Conservation (phyloP, 2,888 invertebrate genomes). For the Diarsia rubi region DNA sequence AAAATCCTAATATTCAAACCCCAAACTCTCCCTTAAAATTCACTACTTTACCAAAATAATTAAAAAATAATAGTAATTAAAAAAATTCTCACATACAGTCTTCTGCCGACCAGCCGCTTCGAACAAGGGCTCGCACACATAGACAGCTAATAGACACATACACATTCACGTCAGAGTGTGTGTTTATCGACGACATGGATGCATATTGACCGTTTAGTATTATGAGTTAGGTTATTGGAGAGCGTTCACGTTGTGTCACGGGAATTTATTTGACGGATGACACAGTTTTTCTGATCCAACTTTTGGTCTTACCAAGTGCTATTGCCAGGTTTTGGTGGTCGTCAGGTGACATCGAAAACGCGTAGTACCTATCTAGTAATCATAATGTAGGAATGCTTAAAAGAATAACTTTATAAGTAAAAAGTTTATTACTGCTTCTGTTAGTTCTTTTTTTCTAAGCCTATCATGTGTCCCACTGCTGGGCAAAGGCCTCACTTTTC, state of each 20-base stretch:
- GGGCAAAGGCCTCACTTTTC: no score
- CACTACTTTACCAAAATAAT: not conserved
- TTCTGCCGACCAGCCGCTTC: slow-evolving; percentile 68
- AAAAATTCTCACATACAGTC: slow-evolving; percentile 71
- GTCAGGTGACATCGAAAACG: not conserved
- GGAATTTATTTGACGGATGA: slow-evolving; percentile 37
- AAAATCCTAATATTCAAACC: not conserved
- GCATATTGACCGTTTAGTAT: slow-evolving; percentile 88
- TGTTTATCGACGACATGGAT: slow-evolving; percentile 68
- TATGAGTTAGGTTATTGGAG: slow-evolving; percentile 76
- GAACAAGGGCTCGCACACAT: slow-evolving; percentile 78
- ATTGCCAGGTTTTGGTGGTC: not conserved
- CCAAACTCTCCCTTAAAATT: not conserved
- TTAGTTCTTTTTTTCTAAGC: no score
- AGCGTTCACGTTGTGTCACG: slow-evolving; percentile 71
- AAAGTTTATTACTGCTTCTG: no score
- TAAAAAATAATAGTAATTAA: slow-evolving; percentile 28
- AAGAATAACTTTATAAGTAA: no score
- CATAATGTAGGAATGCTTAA: not conserved
- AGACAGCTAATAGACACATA: slow-evolving; percentile 71
- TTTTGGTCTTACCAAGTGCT: not conserved
- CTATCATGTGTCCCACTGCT: no score
- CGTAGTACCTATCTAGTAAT: not conserved
- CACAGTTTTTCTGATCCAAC: not conserved
- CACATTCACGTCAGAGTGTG: slow-evolving; percentile 66